Conservation (phyloP, 1,140 invertebrate species). For the Aphelenchoides besseyi region DNA sequence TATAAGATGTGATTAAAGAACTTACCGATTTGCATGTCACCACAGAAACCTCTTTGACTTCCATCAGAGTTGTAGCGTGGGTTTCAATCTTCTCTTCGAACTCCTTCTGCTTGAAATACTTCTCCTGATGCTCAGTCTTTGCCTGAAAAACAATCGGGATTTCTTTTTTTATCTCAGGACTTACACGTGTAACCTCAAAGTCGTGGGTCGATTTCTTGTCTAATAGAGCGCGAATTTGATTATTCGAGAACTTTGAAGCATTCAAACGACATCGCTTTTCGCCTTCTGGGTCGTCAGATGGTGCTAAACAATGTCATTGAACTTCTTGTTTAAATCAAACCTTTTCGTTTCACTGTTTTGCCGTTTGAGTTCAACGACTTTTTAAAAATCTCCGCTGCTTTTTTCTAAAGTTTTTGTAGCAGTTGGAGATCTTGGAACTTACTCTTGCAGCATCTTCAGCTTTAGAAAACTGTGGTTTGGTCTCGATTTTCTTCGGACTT, state of each 20-base stretch:
- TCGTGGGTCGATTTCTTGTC: conserved; percentile 41
- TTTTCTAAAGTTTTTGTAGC: conserved; percentile 26
- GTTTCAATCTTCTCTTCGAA: conserved; percentile 45
- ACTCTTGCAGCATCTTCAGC: neutral
- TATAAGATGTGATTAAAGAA: neutral
- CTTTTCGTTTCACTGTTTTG: conserved; percentile 28
- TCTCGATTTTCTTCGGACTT: conserved; percentile 20
- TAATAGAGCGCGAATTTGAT: conserved; percentile 34
- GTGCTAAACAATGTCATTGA: neutral
- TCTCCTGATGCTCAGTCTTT: conserved; percentile 27
- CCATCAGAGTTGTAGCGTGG: conserved; percentile 40
- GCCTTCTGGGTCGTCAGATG: neutral
- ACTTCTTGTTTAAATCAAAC: neutral
- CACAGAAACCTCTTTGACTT: conserved; percentile 45
- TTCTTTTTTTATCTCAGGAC: neutral
- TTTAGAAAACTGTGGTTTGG: neutral
- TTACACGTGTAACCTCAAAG: conserved; percentile 30
- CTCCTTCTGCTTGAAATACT: conserved; percentile 37
- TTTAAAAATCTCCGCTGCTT: conserved; percentile 42
- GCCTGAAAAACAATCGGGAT: conserved; percentile 24
- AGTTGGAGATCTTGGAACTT: neutral
- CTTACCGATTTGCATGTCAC: conserved; percentile 43
- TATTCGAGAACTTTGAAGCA: conserved; percentile 13
- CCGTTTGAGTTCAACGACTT: conserved; percentile 26
- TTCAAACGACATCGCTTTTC: conserved; percentile 11